Conservation (phyloP, 2,888 invertebrate genomes). For the Prosopocoilus inquinatus region DNA sequence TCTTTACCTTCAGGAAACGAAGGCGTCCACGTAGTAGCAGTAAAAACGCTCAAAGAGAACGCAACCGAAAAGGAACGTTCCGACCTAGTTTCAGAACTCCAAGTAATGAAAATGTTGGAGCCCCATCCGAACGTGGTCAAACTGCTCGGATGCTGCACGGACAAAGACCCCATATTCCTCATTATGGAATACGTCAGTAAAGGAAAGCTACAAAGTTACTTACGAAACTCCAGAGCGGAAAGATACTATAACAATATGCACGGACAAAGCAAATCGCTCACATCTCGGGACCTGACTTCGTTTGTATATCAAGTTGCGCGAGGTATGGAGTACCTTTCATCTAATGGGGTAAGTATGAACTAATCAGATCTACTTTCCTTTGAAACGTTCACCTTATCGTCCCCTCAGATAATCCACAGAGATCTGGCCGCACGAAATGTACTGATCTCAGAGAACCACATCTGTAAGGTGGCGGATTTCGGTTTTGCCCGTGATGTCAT, state of each 20-base stretch:
- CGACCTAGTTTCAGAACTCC: conserved; percentile 83
- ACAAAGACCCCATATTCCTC: conserved; percentile 86
- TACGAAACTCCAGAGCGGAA: conserved; percentile 82
- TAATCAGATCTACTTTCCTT: neutral
- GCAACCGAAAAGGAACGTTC: conserved; percentile 83
- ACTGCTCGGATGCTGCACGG: conserved; percentile 85
- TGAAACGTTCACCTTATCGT: neutral
- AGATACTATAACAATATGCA: conserved; percentile 77
- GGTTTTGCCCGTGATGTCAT: conserved; percentile 89
- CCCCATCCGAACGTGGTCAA: conserved; percentile 89
- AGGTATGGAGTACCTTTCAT: conserved; percentile 84
- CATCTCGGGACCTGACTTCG: conserved; percentile 82
- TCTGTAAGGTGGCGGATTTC: conserved; percentile 92
- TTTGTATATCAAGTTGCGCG: conserved; percentile 89
- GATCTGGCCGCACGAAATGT: conserved; percentile 89
- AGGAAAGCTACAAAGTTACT: conserved; percentile 86
- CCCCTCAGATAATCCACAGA: conserved; percentile 77
- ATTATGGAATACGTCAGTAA: conserved; percentile 89
- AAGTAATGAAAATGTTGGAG: conserved; percentile 89
- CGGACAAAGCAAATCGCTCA: conserved; percentile 73
- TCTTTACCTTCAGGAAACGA: no score
- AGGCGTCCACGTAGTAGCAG: conserved; percentile 68
- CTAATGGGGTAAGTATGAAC: conserved; percentile 69
- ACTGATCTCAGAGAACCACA: conserved; percentile 80
- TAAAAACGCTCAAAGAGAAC: conserved; percentile 92